Evolutionary conservation across 2,888 invertebrate genomes (phyloP), one percentile per base, ranked within the genome.

Genomic region (Trachelus iudaicus): DNA sequence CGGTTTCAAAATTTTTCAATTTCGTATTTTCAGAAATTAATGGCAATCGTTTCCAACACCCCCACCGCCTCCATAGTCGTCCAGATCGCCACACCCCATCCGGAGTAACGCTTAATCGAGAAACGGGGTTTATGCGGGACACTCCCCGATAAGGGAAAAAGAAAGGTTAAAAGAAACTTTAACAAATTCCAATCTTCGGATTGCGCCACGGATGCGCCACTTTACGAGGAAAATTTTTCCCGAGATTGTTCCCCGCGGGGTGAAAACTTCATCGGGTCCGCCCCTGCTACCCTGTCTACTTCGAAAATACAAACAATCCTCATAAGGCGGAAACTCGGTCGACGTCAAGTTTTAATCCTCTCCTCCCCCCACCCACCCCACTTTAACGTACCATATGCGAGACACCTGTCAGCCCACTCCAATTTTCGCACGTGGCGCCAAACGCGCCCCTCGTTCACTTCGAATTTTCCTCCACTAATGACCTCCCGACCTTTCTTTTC

Each of bases 291-390:
- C 34, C 34, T 34, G 33, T 15, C 30, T 34, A 33, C 71, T 30
- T 30, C n/a, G 74, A 74, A 74, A n/a, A 74, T 35, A 74, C 34
- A 35, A 74, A 74, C 74, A 74, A 74, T 74, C 74, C 74, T 74
- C 34, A 74, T 74, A 74, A 74, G 74, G 30, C 23, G 74, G 74
- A 74, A 74, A 35, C 34, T 74, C 34, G 71, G 71, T 33, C 71
- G 71, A 31, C 34, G 33, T 71, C 71, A 34, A 71, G 31, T 71
- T 71, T 34, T 12, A 56, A 23, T 15, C 15, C 13, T 13, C 40
- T 6, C 15, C 4, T 6, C 15, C 4, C 23, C 40, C 2, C 6
- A 6, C 6, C 37, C 4, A 4, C 0, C 6, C 23, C n/a, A n/a
- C 13, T 2, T 2, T 56, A 56, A 15, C 71, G 71, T 34, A 33